Percentiles rank a stretch among this genome's conserved stretches.
Evolutionary conservation across 2,113 vertebrate genomes (phyloP).

Genomic region (Alosa alosa): DNA sequence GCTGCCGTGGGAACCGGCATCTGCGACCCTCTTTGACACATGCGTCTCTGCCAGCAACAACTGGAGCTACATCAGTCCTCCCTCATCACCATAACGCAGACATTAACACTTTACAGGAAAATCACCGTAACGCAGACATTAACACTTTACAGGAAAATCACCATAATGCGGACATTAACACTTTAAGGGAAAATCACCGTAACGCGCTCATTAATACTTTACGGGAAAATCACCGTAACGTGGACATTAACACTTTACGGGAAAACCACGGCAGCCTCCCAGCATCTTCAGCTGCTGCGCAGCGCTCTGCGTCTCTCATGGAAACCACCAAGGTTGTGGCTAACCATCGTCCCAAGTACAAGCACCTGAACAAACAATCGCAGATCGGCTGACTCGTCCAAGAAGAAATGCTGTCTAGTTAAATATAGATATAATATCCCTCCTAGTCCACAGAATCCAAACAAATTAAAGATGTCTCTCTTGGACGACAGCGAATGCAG

Average conservation of each 20-base stretch:
- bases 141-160: slow-evolving; percentile 50
- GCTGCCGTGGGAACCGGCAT: not conserved
- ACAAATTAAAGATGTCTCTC: slow-evolving; percentile 83
- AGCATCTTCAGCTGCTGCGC: slow-evolving; percentile 68
- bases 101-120: slow-evolving; percentile 51
- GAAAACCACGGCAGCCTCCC: slow-evolving; percentile 79
- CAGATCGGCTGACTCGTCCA: slow-evolving; percentile 78
- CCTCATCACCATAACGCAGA: not conserved
- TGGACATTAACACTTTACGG: slow-evolving; percentile 10
- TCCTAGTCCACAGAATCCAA: slow-evolving; percentile 84
- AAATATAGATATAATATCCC: slow-evolving; percentile 92
- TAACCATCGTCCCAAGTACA: slow-evolving; percentile 87
- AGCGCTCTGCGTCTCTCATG: slow-evolving; percentile 60
- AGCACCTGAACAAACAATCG: slow-evolving; percentile 98
- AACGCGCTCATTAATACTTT: not conserved
- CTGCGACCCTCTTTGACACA: not conserved
- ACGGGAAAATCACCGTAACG: slow-evolving; percentile 53
- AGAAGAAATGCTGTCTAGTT: slow-evolving; percentile 81
- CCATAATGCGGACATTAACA: not conserved
- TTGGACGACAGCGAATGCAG: slow-evolving; percentile 53
- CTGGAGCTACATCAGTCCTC: not conserved
- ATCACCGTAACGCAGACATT: not conserved
- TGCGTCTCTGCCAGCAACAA: not conserved
- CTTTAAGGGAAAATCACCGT: slow-evolving; percentile 54
- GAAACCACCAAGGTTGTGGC: slow-evolving; percentile 85